Base-by-base conservation (phyloP, 1,140 invertebrate species). In the Magallana ariakensis region DNA sequence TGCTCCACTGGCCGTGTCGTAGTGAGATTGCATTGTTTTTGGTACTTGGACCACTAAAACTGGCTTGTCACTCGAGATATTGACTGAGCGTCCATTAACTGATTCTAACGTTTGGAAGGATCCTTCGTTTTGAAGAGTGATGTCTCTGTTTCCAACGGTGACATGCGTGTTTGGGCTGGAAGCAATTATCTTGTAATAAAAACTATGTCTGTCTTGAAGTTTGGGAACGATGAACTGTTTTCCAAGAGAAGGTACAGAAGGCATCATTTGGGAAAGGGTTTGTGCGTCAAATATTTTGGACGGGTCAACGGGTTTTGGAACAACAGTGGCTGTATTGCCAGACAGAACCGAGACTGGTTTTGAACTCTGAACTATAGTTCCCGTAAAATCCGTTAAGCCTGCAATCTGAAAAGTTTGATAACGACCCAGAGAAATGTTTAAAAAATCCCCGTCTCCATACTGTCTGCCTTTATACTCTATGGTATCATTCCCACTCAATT, bases 321-420 rank as follows among this genome's bases (percentile, higher is more conserved):
- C 53, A 3, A 81, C 84, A 26, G 84, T 88, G n/a, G 62, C 66
- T 55, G 58, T 88, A 15, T 85, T 88, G 0, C 87, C 87, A 33
- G 83, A 85, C 22, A 88, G 84, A 56, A 75, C 87, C 4, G 87
- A 85, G 11, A 88, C 33, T 9, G 55, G 75, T 15, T 88, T 66
- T 8, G 85, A 55, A 9, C 75, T 66, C 3, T 60, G 58, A 22
- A 88, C 82, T 8, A 57, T 26, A 0, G 84, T 75, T 33, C 87
- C 87, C 0, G 87, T 88, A 6, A 85, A 56, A 85, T 88, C 87
- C 16, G 80, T 80, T 26, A 15, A 22, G 10, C 85, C 84, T 15
- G 75, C 26, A 5, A 88, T 55, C 84, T 92, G 87, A 75, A 91
- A 89, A 13, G 91, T 90, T 13, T 91, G 75, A 85, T 81, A 90